Evolutionary conservation across 1,140 invertebrate species (phyloP).

Genomic region (Pararge aegeria): DNA sequence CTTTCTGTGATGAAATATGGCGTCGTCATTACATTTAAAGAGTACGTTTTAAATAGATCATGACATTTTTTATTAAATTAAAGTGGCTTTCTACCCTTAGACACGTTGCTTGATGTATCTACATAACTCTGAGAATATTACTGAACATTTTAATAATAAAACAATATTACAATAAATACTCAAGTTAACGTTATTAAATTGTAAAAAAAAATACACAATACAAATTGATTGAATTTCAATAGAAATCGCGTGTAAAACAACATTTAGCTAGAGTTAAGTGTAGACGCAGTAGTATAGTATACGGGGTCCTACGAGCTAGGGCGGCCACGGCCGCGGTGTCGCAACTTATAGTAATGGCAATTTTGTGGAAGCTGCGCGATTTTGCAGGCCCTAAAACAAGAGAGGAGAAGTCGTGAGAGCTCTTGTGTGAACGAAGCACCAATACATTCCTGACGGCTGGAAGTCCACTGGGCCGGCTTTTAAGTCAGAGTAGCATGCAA

Average conservation of each 20-base stretch:
- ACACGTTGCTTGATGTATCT: too few species aligned
- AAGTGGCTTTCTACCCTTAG: too few species aligned
- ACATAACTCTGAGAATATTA: background rate
- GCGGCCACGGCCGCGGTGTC: conserved; percentile 27
- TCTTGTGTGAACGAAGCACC: too few species aligned
- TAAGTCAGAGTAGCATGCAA: too few species aligned
- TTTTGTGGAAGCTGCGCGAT: conserved; percentile 62
- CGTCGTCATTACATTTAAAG: too few species aligned
- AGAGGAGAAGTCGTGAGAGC: background rate
- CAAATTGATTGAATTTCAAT: conserved; percentile 14
- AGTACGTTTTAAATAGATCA: too few species aligned
- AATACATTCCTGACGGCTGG: too few species aligned
- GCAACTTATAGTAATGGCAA: conserved; percentile 62
- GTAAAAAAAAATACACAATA: conserved; percentile 18
- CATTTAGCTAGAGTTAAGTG: background rate
- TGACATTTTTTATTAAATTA: too few species aligned
- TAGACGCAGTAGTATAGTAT: conserved; percentile 44
- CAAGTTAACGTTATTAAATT: background rate
- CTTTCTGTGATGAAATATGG: too few species aligned
- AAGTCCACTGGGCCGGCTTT: too few species aligned
- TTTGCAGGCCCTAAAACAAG: conserved; percentile 44
- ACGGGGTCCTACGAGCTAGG: conserved; percentile 61
- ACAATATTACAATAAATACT: conserved; percentile 54
- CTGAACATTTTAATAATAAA: conserved; percentile 16
- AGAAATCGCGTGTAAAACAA: conserved; percentile 18